Evolutionary conservation across 2,113 vertebrate species (phyloP).

Genomic region (Stigmatopora argus): DNA sequence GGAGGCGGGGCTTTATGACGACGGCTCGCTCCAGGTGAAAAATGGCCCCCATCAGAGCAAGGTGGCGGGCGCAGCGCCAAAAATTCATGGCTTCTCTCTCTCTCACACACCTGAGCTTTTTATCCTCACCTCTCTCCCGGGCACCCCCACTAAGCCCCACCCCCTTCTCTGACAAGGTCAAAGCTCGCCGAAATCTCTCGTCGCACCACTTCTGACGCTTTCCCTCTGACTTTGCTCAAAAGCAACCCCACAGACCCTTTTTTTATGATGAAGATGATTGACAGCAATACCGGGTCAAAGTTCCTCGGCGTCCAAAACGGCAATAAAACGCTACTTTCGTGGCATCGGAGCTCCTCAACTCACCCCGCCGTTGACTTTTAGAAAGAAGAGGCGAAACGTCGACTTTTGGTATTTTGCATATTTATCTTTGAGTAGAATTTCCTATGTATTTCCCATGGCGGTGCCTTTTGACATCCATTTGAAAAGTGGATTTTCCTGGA

Average conservation of each 20-base stretch:
- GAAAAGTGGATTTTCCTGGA: background rate
- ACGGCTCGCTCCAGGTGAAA: constrained; percentile 34
- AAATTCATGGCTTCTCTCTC: constrained; percentile 32
- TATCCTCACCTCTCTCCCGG: background rate
- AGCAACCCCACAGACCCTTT: too few relatives aligned
- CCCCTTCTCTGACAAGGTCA: constrained; percentile 42
- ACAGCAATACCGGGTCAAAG: too few relatives aligned
- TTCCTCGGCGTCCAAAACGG: too few relatives aligned
- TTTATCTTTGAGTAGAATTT: too few relatives aligned
- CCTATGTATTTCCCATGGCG: too few relatives aligned
- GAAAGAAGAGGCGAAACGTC: too few relatives aligned
- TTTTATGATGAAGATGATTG: background rate
- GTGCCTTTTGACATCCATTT: background rate
- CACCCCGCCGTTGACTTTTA: too few relatives aligned
- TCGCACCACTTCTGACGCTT: background rate
- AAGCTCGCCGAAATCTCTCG: constrained; percentile 5
- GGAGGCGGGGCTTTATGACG: constrained; percentile 45
- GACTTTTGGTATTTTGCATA: too few relatives aligned
- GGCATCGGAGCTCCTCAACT: too few relatives aligned
- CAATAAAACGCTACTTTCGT: too few relatives aligned
- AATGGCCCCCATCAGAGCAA: constrained; percentile 42
- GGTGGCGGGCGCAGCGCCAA: constrained; percentile 41
- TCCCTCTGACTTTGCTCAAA: background rate
- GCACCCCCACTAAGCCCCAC: constrained; percentile 3
- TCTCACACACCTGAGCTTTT: background rate